Evolutionary conservation across 2,113 vertebrate genomes (phyloP).

Genomic region (Typhlomys cinereus): DNA sequence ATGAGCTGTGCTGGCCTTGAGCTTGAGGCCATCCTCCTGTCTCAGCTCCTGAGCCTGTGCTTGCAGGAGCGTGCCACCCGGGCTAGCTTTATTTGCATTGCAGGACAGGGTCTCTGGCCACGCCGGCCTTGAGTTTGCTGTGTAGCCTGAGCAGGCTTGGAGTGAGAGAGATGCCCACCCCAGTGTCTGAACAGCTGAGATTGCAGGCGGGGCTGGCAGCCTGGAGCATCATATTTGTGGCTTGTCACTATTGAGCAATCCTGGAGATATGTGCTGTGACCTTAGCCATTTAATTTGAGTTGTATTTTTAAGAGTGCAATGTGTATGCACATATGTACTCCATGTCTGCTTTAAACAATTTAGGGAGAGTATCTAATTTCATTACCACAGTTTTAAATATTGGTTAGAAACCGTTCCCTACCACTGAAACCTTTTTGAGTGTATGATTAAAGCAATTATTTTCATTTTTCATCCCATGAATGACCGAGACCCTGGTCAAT

Average conservation of each 20-base stretch:
- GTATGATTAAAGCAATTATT: constrained; percentile 56
- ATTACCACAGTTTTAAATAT: constrained; percentile 3
- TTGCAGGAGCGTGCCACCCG: neutral
- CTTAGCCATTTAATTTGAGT: neutral
- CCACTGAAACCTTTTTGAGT: constrained; percentile 41
- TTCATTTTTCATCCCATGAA: constrained; percentile 57
- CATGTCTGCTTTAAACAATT: constrained; percentile 29
- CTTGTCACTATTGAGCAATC: neutral
- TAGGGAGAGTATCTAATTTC: constrained; percentile 32
- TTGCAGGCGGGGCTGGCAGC: neutral
- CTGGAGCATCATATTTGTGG: neutral
- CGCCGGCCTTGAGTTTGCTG: neutral
- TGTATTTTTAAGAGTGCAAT: constrained; percentile 54
- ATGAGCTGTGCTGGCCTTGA: neutral
- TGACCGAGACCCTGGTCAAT: constrained; percentile 63
- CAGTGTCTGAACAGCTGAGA: neutral
- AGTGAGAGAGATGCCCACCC: neutral
- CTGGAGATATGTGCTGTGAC: constrained; percentile 1
- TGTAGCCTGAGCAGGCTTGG: neutral
- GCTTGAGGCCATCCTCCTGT: no score
- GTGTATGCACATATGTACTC: neutral
- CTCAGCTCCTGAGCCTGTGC: neutral
- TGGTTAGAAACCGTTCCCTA: constrained; percentile 36
- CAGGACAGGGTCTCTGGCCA: neutral
- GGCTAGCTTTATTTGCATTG: neutral